phyloP scores from a whole-genome alignment of 2,113 vertebrate genomes.

The Leptodactylus fuscus region DNA sequence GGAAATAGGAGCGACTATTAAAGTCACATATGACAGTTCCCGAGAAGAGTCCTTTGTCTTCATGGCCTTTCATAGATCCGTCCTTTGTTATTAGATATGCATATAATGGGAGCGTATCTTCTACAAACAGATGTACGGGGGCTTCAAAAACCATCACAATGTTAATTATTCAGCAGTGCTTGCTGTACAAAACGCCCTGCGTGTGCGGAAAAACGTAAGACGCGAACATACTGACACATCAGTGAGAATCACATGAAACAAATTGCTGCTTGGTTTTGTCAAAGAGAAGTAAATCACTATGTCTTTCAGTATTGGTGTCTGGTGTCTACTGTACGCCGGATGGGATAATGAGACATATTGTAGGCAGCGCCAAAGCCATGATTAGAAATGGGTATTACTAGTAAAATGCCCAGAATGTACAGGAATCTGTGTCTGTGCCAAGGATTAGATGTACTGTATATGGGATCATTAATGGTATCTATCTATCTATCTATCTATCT shows the following conservation, averaged over 20 bases:
- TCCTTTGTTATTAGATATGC: background rate
- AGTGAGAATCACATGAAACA: conserved; percentile 12
- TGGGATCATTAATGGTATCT: too few relatives aligned
- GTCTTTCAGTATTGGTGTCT: conserved; percentile 9
- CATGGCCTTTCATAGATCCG: background rate
- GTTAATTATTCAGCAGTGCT: conserved; percentile 37
- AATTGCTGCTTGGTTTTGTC: conserved; percentile 25
- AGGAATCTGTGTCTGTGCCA: too few relatives aligned
- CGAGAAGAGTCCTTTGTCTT: background rate
- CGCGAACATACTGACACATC: conserved; percentile 12
- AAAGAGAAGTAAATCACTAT: conserved; percentile 33
- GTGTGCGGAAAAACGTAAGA: background rate
- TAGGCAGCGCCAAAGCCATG: background rate
- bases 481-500: background rate
- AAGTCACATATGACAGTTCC: background rate
- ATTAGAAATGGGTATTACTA: background rate
- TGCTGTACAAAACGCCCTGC: conserved; percentile 40
- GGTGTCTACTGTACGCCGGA: background rate
- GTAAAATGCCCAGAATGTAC: background rate
- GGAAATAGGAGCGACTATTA: background rate
- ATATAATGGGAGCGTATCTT: background rate
- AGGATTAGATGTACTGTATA: too few relatives aligned
- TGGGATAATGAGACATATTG: background rate
- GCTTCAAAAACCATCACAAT: conserved; percentile 21
- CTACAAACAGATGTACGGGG: conserved; percentile 19